Base-by-base conservation (phyloP, 35 echinoderm and acorn worm species). In the Heliocidaris erythrogramma region DNA sequence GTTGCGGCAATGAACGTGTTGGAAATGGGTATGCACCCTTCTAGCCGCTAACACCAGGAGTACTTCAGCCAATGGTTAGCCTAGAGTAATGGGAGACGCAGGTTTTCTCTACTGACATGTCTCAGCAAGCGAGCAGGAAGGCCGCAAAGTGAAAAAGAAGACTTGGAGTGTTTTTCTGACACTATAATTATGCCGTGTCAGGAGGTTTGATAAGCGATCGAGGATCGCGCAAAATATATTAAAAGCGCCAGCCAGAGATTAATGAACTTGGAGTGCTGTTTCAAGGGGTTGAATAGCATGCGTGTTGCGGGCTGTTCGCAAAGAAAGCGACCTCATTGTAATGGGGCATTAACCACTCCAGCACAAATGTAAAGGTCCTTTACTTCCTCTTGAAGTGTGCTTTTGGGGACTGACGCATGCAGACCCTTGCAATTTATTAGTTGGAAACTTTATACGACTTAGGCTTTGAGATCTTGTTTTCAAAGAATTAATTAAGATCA, bases 141-240 rank as follows among this genome's bases (percentile, higher is more conserved):
- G 65, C 65, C 8, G 65, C 27, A 78, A 78, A 78, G 65, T 78
- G 65, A 78, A 78, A 78, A 78, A 78, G 27, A 78, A 78, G 65
- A 89, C 87, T 32, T 89, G 87, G 87, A 89, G 87, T 89, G 87
- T 89, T 89, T 89, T 89, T 89, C 87, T 48, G 87, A 89, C 87
- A 89, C 87, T 89, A 89, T 89, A 89, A 89, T 89, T 89, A 89
- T 89, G 87, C 87, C 47, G 47, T 89, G 87, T 89, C 87, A 89
- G 65, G 87, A 32, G 30, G 31, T 24, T 89, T 32, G 47, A 89
- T 32, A 89, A 32, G 31, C 87, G 31, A 48, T 42, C 31, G 87
- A 24, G 47, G 13, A 32, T 32, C 87, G 31, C 14, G 47, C 47
- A 48, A 89, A 89, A 89, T 89, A 89, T 89, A 89, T 89, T 89